Evolutionary conservation across 2,797 vertebrate genomes (phyloP), one percentile per base, ranked within the genome.

Genomic region (Xerus rutilus): DNA sequence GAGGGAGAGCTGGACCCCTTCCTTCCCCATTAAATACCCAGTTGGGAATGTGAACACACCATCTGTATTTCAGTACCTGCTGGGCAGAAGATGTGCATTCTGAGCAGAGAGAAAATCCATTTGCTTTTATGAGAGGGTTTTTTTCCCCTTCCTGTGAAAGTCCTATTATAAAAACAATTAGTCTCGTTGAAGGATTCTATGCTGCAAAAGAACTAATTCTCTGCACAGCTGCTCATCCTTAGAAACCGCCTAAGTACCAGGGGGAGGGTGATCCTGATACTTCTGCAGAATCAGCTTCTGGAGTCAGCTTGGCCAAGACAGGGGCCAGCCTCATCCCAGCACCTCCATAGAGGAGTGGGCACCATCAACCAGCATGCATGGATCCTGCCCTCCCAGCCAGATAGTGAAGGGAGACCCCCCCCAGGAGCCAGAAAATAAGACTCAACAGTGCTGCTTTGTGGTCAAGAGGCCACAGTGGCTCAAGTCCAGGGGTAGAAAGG

Each of bases 131-230:
- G 82, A 91, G 59, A 96, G 86, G 90, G 84, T 30, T 73, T 90
- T 81, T 91, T 13, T 43, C 10, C 25, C n/a, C 72, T 95, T 90
- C 73, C 93, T 92, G 82, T 89, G 90, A 88, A 97, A 97, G 96
- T 93, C 87, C 94, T 96, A 97, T 97, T 97, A 97, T 86, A 96
- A 96, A 97, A 96, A 93, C 96, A 97, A 95, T 97, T 96, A 96
- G 96, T 96, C 87, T 96, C 94, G 0, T 95, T 95, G 86, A 96
- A 97, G 79, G 92, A 96, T 96, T 95, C 86, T 96, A 52, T 69
- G 95, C 87, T 86, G 86, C 86, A 93, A 70, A 96, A 97, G 84
- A 94, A 84, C 74, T 82, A 88, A 97, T 96, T 97, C 94, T 96
- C 95, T 94, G 81, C 92, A 65, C 96, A 97, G 96, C 97, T 97